Base-by-base conservation (phyloP, 2,113 vertebrate species). In the Archilochus colubris region DNA sequence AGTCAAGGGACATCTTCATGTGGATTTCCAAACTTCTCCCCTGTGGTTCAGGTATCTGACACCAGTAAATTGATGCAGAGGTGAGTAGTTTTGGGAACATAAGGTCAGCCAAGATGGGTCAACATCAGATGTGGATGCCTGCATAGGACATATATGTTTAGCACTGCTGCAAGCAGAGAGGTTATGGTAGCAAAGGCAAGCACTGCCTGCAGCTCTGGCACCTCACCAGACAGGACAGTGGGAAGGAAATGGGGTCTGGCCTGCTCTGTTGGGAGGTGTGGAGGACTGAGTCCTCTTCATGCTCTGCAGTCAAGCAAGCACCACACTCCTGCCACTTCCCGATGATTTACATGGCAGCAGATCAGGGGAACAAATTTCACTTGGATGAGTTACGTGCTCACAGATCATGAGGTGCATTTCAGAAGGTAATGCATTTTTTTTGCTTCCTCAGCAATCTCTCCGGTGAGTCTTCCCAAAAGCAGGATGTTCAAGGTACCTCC, bases 221-320 rank as follows among this genome's bases (percentile, higher is more conserved):
- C 54, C 48, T 84, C 16, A 75, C 30, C 89, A 92, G 63, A 6
- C 1, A 10, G 46, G 22, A 51, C 33, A 67, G 67, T 38, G 33
- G 27, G 33, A 51, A 67, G 76, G 53, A 83, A 69, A 67, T 4
- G 3, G 55, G 33, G 33, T 58, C 61, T 91, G 77, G 33, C 25
- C 68, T 0, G 0, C 33, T 1, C 1, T 30, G 53, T 2, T 9
- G 1, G 40, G 31, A 91, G 23, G 33, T 3, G 0, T 44, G 33
- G 59, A 75, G 59, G 81, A 84, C 81, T 48, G 57, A 82, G 53
- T 89, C 74, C 58, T 76, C 76, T 91, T 95, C 86, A 89, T 76
- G 83, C 80, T 90, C 78, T 70, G 22, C 74, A 70, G 63, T 64
- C 73, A 92, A 84, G 69, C 59, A 48, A 85, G 83, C 63, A 14